Conservation (phyloP, 2,797 vertebrate species). For the Myiothlypis chrysogaster region DNA sequence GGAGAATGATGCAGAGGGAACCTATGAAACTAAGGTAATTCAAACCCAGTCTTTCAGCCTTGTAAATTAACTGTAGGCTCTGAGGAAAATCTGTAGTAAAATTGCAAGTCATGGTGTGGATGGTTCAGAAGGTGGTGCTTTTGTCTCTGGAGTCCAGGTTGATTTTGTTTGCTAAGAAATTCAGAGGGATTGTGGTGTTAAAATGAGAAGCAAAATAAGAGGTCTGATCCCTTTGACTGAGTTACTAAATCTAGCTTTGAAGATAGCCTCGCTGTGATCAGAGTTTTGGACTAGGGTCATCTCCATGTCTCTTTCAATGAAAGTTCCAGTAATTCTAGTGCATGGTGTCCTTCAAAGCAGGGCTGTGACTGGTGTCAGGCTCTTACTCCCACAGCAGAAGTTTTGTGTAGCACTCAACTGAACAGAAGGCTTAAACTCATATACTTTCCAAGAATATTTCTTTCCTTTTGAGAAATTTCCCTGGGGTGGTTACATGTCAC, state of each 20-base stretch:
- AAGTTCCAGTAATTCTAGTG: not conserved
- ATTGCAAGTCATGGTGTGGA: not conserved
- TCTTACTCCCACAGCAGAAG: not conserved
- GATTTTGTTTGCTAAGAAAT: not conserved
- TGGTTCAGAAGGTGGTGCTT: not conserved
- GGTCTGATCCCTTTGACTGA: not conserved
- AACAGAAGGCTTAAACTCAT: not conserved
- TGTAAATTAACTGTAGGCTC: not conserved
- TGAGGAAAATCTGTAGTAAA: not conserved
- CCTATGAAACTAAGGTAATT: conserved; percentile 78
- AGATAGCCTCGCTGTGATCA: not conserved
- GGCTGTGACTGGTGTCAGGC: not conserved
- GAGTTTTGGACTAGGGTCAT: not conserved
- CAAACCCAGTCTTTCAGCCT: not conserved
- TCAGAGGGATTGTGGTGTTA: not conserved
- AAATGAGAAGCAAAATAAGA: not conserved
- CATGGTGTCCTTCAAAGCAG: not conserved
- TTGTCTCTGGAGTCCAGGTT: not conserved
- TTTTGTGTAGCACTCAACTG: not conserved
- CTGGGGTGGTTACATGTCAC: not conserved
- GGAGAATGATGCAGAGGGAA: conserved; percentile 85
- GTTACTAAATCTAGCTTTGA: not conserved
- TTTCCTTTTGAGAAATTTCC: not conserved
- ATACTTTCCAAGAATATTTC: not conserved
- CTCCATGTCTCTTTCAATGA: not conserved